Evolutionary conservation across 2,888 invertebrate species (phyloP).

Genomic region (Drosophila suboccidentalis): DNA sequence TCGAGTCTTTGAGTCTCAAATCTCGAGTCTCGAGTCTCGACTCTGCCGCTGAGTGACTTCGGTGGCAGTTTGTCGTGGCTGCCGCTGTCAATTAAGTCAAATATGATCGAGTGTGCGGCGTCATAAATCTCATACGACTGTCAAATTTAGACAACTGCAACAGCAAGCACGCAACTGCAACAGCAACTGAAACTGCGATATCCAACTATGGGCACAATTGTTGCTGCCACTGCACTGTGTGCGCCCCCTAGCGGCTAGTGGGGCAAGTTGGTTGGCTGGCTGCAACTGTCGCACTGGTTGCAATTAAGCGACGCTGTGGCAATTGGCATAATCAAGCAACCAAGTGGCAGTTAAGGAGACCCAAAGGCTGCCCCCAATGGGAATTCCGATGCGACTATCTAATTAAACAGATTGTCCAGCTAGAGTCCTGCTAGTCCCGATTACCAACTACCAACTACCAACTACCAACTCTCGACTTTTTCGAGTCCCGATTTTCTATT

Average conservation of each 20-base stretch:
- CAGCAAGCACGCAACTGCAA: conserved; percentile 45
- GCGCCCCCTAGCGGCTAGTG: not conserved
- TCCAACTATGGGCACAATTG: conserved; percentile 54
- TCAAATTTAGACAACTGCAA: conserved; percentile 67
- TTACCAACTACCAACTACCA: not conserved
- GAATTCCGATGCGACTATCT: conserved; percentile 22
- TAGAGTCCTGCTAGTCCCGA: not conserved
- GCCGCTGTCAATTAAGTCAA: conserved; percentile 69
- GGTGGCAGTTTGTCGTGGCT: conserved; percentile 79
- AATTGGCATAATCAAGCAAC: conserved; percentile 56
- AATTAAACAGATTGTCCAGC: conserved; percentile 17
- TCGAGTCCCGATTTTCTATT: not conserved
- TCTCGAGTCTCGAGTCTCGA: conserved; percentile 2
- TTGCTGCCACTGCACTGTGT: conserved; percentile 3
- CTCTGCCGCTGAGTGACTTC: conserved; percentile 40
- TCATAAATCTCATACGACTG: conserved; percentile 76
- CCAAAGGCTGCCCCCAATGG: conserved; percentile 27
- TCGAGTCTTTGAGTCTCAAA: not conserved
- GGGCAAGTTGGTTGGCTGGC: not conserved
- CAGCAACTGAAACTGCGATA: conserved; percentile 39
- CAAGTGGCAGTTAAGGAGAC: conserved; percentile 39
- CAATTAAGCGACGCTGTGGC: conserved; percentile 59
- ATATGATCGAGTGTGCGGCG: conserved; percentile 78
- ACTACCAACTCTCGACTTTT: not conserved
- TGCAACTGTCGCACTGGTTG: conserved; percentile 41